Evolutionary conservation across 1,140 invertebrate species (phyloP).

Genomic region (Triops cancriformis): DNA sequence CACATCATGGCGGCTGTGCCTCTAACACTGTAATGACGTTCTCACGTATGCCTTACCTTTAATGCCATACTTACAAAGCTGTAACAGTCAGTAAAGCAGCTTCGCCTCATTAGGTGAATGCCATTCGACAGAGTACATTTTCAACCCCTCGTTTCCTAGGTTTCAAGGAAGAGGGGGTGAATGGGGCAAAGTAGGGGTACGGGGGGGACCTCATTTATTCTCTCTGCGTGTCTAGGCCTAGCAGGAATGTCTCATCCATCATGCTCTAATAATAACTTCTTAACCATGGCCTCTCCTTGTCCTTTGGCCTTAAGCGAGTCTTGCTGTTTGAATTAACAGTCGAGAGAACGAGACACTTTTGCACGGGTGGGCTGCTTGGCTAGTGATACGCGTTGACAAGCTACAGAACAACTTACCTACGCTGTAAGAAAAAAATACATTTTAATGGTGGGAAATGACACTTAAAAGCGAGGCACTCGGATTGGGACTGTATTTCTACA

Average conservation of each 20-base stretch:
- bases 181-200: neutral
- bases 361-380: neutral
- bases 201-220: neutral
- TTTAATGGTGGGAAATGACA: too few species aligned
- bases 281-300: neutral
- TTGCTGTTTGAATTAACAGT: neutral
- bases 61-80: too few species aligned
- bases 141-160: neutral
- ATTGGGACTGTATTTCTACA: too few species aligned
- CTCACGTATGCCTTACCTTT: too few species aligned
- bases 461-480: too few species aligned
- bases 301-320: neutral
- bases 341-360: neutral
- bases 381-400: neutral
- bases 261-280: neutral
- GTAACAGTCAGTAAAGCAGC: neutral
- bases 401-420: neutral
- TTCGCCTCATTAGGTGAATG: neutral
- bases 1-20: too few species aligned
- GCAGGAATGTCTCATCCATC: neutral
- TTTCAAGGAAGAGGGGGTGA: neutral
- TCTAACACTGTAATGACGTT: too few species aligned
- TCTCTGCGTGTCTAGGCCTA: neutral
- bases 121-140: neutral
- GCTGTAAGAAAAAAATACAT: too few species aligned